Conservation (phyloP, 1,140 invertebrate species). For the Magallana ariakensis region DNA sequence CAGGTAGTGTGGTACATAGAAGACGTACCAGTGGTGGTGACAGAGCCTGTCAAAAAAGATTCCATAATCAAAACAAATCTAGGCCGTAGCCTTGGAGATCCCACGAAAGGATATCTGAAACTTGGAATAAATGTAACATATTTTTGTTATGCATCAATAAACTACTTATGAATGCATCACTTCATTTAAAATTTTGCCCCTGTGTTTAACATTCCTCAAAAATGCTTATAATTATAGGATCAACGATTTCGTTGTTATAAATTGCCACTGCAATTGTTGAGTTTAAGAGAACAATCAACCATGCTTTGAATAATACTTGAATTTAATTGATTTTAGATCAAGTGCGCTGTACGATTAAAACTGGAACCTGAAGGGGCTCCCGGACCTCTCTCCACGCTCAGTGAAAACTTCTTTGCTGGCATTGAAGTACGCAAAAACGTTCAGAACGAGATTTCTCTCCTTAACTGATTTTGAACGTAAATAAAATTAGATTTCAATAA, state of each 20-base stretch:
- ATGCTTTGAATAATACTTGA: neutral
- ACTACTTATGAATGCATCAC: no score
- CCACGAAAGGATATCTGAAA: neutral
- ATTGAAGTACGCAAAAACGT: no score
- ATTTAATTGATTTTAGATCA: neutral
- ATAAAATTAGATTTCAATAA: no score
- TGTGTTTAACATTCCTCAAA: no score
- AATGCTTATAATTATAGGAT: no score
- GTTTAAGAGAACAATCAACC: no score
- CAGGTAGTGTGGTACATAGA: slow-evolving; percentile 16
- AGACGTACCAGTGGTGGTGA: neutral
- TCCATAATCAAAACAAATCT: neutral
- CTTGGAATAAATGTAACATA: slow-evolving; percentile 19
- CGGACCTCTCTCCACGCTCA: neutral
- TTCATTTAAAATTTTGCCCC: no score
- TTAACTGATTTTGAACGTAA: no score
- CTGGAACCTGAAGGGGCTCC: neutral
- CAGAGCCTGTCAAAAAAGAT: neutral
- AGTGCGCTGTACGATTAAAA: slow-evolving; percentile 4
- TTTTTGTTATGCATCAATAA: no score
- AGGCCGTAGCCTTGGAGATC: neutral
- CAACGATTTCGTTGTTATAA: no score
- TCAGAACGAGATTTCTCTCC: no score
- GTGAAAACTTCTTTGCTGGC: slow-evolving; percentile 19
- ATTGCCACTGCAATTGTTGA: no score